Conservation (phyloP, 1,140 invertebrate species). For the Euborellia annulipes region DNA sequence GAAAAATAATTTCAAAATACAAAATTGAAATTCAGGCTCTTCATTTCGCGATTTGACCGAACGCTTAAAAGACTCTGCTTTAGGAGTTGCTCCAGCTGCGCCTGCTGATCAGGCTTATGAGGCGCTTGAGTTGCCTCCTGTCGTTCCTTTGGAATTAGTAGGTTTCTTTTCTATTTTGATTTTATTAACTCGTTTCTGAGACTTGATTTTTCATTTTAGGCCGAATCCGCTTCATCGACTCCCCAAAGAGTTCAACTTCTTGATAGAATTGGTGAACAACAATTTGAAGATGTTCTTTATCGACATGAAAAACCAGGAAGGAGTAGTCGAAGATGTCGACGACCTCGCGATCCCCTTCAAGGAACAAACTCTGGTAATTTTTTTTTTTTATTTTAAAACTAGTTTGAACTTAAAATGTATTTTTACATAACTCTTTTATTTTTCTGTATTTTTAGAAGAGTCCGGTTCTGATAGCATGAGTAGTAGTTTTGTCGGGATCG, state of each 20-base stretch:
- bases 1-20: slow-evolving; percentile 18
- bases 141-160: slow-evolving; percentile 19
- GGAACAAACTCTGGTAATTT: background rate
- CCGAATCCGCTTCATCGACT: background rate
- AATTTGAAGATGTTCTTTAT: slow-evolving; percentile 39
- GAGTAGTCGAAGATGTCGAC: slow-evolving; percentile 19
- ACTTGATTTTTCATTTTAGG: slow-evolving; percentile 22
- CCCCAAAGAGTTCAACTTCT: slow-evolving; percentile 18
- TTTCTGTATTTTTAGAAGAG: background rate
- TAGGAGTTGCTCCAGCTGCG: too few species aligned
- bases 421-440: background rate
- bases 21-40: slow-evolving; percentile 13
- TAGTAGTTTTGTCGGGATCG: background rate
- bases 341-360: background rate
- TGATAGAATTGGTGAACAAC: slow-evolving; percentile 34
- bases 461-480: slow-evolving; percentile 3
- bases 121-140: slow-evolving; percentile 31
- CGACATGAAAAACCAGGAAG: slow-evolving; percentile 29
- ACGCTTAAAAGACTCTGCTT: too few species aligned
- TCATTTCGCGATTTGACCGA: too few species aligned
- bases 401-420: slow-evolving; percentile 7
- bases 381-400: background rate
- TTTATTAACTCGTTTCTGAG: slow-evolving; percentile 16
- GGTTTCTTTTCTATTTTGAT: too few species aligned
- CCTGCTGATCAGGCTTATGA: slow-evolving; percentile 23